Conservation (phyloP, 2,888 invertebrate genomes). For the Thecophora atra region DNA sequence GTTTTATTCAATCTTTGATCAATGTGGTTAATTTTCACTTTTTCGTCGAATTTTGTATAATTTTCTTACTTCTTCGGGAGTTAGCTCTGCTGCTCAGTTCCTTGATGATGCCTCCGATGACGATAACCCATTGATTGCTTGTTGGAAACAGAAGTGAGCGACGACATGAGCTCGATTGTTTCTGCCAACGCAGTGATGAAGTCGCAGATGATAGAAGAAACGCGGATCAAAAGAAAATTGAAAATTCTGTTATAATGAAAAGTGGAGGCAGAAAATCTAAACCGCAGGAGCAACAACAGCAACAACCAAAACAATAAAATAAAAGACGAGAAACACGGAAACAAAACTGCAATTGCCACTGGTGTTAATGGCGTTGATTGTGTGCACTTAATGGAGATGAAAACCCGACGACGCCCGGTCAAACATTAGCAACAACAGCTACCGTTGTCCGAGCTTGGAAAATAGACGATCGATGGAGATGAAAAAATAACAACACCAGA, state of each 20-base stretch:
- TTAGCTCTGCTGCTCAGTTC: slow-evolving; percentile 45
- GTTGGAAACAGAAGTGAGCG: slow-evolving; percentile 57
- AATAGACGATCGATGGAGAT: neutral
- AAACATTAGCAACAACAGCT: neutral
- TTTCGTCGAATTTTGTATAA: neutral
- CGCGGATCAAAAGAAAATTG: neutral
- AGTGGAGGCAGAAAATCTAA: slow-evolving; percentile 34
- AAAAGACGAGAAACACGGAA: too few relatives aligned
- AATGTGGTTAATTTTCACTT: too few relatives aligned
- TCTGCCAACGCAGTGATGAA: slow-evolving; percentile 33
- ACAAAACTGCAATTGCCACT: slow-evolving; percentile 29
- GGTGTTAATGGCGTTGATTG: slow-evolving; percentile 54
- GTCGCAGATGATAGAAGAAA: neutral
- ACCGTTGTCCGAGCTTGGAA: neutral
- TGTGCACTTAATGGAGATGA: slow-evolving; percentile 49
- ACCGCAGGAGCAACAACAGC: slow-evolving; percentile 21
- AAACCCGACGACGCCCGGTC: slow-evolving; percentile 35
- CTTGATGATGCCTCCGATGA: slow-evolving; percentile 52
- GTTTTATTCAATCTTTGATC: too few relatives aligned
- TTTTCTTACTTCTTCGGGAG: slow-evolving; percentile 8
- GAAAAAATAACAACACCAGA: neutral
- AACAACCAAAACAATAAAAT: slow-evolving; percentile 46
- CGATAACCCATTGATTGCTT: slow-evolving; percentile 56
- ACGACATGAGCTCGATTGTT: too few relatives aligned
- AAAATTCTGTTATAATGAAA: slow-evolving; percentile 8